Evolutionary conservation across 2,113 vertebrate genomes (phyloP).

Genomic region (Mobula birostris): DNA sequence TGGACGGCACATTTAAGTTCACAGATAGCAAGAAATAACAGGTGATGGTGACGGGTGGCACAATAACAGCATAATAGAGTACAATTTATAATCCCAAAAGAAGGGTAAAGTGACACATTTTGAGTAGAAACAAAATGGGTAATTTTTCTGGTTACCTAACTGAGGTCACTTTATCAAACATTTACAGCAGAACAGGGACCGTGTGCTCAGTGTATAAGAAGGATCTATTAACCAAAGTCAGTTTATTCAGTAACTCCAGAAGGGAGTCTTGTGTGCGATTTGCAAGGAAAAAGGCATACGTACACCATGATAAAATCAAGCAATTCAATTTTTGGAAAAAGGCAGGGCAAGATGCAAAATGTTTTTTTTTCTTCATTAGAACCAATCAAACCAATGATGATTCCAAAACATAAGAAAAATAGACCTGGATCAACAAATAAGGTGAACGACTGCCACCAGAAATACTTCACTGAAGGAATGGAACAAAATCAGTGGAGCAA

Average conservation of each 20-base stretch:
- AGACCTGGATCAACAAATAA: background rate
- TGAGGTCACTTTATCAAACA: slow-evolving; percentile 21
- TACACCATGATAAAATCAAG: background rate
- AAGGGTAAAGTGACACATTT: slow-evolving; percentile 22
- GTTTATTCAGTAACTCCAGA: slow-evolving; percentile 21
- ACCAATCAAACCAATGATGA: background rate
- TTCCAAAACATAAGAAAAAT: background rate
- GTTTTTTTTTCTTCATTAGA: background rate
- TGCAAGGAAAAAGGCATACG: background rate
- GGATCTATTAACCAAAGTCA: background rate
- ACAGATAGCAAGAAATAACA: background rate
- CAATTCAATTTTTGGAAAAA: background rate
- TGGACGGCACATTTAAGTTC: slow-evolving; percentile 77
- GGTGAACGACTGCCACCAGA: background rate
- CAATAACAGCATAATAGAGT: background rate
- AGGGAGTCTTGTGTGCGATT: background rate
- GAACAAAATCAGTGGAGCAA: slow-evolving; percentile 26
- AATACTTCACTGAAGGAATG: slow-evolving; percentile 14
- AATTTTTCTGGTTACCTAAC: background rate
- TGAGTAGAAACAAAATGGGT: background rate
- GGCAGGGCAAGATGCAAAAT: background rate
- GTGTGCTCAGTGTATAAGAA: background rate
- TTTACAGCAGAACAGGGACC: slow-evolving; percentile 2
- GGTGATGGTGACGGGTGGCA: background rate
- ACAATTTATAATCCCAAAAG: slow-evolving; percentile 4